Conservation (phyloP, 2,113 vertebrate species). For the Archilochus colubris region DNA sequence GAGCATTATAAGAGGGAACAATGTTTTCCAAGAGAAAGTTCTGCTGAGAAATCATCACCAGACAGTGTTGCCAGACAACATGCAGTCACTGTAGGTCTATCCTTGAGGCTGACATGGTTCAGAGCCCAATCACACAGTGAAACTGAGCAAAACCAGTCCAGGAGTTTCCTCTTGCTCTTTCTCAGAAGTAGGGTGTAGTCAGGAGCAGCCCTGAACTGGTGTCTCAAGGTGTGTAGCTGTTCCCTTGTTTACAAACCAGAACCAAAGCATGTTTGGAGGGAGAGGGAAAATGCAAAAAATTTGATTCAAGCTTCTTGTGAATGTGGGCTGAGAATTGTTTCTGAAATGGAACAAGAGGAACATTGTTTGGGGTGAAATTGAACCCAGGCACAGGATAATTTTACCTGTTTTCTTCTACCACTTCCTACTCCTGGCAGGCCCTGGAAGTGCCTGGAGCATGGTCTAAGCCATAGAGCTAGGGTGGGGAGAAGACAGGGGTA, state of each 20-base stretch:
- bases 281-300: background rate
- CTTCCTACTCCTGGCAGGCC: background rate
- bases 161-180: conserved; percentile 5
- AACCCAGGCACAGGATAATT: background rate
- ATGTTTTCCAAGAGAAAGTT: conserved; percentile 49
- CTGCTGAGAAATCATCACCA: conserved; percentile 2
- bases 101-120: background rate
- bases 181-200: background rate
- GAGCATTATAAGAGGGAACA: conserved; percentile 25
- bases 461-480: background rate
- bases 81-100: background rate
- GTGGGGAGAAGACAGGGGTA: background rate
- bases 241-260: background rate
- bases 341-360: background rate
- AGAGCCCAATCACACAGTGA: background rate
- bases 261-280: background rate
- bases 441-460: background rate
- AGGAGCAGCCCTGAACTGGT: background rate
- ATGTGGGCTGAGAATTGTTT: background rate
- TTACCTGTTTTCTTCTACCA: background rate
- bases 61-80: conserved; percentile 1
- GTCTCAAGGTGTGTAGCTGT: background rate
- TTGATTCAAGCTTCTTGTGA: background rate
- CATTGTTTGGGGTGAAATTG: background rate
- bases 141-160: background rate